phyloP scores from a whole-genome alignment of 2,888 invertebrate genomes.

The Mechanitis messenoides region DNA sequence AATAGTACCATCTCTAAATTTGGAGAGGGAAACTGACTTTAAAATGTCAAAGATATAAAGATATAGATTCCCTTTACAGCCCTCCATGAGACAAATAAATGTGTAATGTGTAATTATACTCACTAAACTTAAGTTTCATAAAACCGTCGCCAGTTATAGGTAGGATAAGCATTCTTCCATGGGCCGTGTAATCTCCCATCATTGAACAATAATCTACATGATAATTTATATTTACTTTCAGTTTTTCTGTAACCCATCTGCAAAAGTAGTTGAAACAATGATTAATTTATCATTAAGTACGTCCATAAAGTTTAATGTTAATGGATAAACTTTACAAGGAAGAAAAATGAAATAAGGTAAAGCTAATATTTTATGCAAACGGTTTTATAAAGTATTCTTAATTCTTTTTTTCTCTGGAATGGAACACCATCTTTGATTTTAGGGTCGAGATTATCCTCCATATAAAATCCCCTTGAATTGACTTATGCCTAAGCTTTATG shows the following conservation, averaged over 20 bases:
- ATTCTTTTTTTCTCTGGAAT: conserved; percentile 12
- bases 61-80: too few species aligned
- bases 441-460: neutral
- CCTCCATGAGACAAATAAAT: too few species aligned
- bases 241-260: conserved; percentile 8
- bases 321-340: conserved; percentile 6
- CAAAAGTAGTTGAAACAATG: neutral
- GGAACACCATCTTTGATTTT: neutral
- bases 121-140: conserved; percentile 3
- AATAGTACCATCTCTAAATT: too few species aligned
- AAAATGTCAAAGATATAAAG: too few species aligned
- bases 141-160: conserved; percentile 6
- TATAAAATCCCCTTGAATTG: too few species aligned
- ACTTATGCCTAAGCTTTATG: too few species aligned
- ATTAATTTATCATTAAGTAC: neutral
- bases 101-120: neutral
- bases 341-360: conserved; percentile 12
- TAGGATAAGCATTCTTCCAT: conserved; percentile 11
- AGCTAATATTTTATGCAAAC: conserved; percentile 21
- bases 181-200: conserved; percentile 9
- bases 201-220: neutral
- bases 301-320: neutral
- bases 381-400: conserved; percentile 17
- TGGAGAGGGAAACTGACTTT: too few species aligned
- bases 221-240: conserved; percentile 3